phyloP scores from a whole-genome alignment of 1,140 invertebrate genomes.

The Drosophila ananassae region DNA sequence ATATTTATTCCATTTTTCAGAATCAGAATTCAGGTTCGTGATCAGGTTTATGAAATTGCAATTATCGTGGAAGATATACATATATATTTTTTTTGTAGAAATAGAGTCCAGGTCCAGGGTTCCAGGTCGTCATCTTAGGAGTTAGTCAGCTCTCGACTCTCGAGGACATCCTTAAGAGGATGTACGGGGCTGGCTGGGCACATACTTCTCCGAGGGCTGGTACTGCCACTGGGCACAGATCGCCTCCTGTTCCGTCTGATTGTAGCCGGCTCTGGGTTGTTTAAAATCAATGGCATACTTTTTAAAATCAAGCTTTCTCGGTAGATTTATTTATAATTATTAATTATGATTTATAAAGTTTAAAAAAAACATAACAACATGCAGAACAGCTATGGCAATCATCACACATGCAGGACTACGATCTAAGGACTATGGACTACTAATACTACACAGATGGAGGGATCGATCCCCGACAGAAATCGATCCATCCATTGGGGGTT shows the following conservation, averaged over 20 bases:
- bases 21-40: constrained; percentile 16
- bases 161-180: constrained; percentile 39
- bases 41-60: constrained; percentile 28
- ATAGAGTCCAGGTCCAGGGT: neutral
- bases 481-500: neutral
- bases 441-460: constrained; percentile 53
- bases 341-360: neutral
- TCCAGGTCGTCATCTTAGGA: constrained; percentile 23
- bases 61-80: too few species aligned
- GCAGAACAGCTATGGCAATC: constrained; percentile 30
- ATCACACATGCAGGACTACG: constrained; percentile 28
- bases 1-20: too few species aligned
- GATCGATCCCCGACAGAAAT: neutral
- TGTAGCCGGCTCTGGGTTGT: constrained; percentile 85
- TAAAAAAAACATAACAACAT: constrained; percentile 5
- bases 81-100: too few species aligned
- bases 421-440: constrained; percentile 21
- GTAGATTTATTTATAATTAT: constrained; percentile 37
- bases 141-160: too few species aligned
- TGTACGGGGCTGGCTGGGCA: constrained; percentile 77
- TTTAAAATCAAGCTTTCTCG: constrained; percentile 3
- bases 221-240: constrained; percentile 87
- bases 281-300: neutral
- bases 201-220: constrained; percentile 87
- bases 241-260: constrained; percentile 85